Base-by-base conservation (phyloP, 2,113 vertebrate genomes). In the Zosterops pallidus region DNA sequence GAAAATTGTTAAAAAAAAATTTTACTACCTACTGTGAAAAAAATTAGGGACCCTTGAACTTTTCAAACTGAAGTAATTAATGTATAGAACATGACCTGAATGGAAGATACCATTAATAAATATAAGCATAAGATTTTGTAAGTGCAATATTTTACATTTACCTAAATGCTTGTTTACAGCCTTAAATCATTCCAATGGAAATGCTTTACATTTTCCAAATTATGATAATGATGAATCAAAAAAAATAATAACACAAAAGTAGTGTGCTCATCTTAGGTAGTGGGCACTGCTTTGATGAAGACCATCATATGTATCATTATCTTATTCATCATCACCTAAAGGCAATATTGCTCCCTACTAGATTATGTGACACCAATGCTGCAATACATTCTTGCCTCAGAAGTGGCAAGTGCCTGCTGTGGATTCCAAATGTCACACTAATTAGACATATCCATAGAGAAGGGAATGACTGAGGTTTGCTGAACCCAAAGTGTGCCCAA, bases 311-410 rank as follows among this genome's bases (percentile, higher is more conserved):
- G 0, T 39, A 17, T 75, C 9, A 8, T 53, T 62, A 49, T 31
- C 20, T 68, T 74, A 31, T 33, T 20, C 12, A 49, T 57, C 9
- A 37, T 23, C 3, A 1, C 18, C 37, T 67, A 29, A 67, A 56
- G 23, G 33, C 26, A 47, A 5, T 62, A n/a, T 19, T 86, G 18
- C n/a, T 86, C 2, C 1, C 19, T 55, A 9, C 16, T 63, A 24
- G 25, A 53, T 20, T 46, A 23, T 44, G 17, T 37, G 47, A 46
- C 2, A 2, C 19, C 6, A 83, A 7, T 0, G 1, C 26, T 50
- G 25, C 13, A 25, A 6, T 22, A 25, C 0, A 1, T 28, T n/a
- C 11, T 44, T 49, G 22, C 17, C 67, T 52, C n/a, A 49, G 11
- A 52, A 82, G 14, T 26, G 59, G 35, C 14, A 83, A 83, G 10